Evolutionary conservation across 2,797 vertebrate species (phyloP), one percentile per base, ranked within the genome.

Genomic region (Austrolebias charrua): DNA sequence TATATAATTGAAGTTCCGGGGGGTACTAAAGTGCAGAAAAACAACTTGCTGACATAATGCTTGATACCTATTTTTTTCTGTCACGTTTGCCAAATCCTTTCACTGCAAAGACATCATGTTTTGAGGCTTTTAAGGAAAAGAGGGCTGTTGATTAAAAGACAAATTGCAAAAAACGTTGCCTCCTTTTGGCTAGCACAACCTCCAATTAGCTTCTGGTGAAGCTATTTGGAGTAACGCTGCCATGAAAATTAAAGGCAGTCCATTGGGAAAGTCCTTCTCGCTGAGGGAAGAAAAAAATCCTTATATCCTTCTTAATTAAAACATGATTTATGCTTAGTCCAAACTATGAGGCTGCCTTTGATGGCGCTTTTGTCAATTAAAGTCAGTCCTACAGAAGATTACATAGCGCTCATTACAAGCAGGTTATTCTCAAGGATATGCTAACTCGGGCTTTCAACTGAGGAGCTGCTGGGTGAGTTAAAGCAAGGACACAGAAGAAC

Each of bases 291-390:
- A 88, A 87, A 87, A 72, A 66, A 87, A 90, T 84, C 87, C 85
- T 87, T 85, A 85, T 83, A 91, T 89, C 82, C 83, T 71, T 75
- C 75, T 87, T 91, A 89, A 92, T 93, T 93, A 92, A 92, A 91
- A 92, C 86, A 92, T 81, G 85, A 91, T 92, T 91, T 90, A 89
- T 77, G 58, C 78, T 90, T 90, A 89, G 86, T 73, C 83, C 73
- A 68, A 63, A 75, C 83, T 80, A 88, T 83, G 83, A 83, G 86
- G 79, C 78, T 85, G 79, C 83, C 88, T 92, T 91, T 91, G 90
- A 92, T 90, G 85, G 86, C 89, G 84, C 84, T 89, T 89, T 89
- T 88, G 86, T 90, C 85, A 81, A 86, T 89, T 90, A 90, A 90
- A 88, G 74, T 80, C 83, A 85, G 86, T 82, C 81, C 84, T 77